Evolutionary conservation across 1,140 invertebrate genomes (phyloP), one percentile per base, ranked within the genome.

Genomic region (Adoxophyes honmai): DNA sequence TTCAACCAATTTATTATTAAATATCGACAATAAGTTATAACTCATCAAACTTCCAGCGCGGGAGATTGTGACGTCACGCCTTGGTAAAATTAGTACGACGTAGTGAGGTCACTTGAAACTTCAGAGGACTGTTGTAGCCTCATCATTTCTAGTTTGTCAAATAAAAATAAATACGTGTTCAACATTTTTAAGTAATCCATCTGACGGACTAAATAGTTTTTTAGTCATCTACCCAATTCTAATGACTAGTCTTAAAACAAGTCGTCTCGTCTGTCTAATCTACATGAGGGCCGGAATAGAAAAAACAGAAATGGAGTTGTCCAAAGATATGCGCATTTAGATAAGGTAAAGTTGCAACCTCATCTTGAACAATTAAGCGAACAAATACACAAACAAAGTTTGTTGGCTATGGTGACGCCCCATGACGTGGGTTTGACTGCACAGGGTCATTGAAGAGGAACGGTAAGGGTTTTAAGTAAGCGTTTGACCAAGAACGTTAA

Each of bases 321-420:
- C 15, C 37, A 18, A 56, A 39, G 38, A 57, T 70, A 78, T 78
- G 70, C 68, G 64, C 73, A 75, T 75, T 60, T 58, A 62, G 48
- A 73, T 63, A 51, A 68, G 56, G 35, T 21, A 67, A 62, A 69
- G 54, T 39, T 64, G 70, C 73, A 52, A 28, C 52, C 55, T 80
- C 77, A 78, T 78, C 64, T 56, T 57, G 37, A 62, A 76, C 73
- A 74, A 76, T 76, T 77, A 79, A 57, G 58, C 36, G 55, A 59
- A 60, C 55, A 68, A 68, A 68, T 48, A 48, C 28, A 48, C 59
- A 60, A 37, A 54, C 53, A 69, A 55, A 53, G 36, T 28, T 11
- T 42, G 48, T 52, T 63, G 56, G 59, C 42, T 63, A 13, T 33
- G 38, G 44, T 62, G 59, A 60, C 53, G 59, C 59, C 33, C 34